A percentile compares a stretch with the other conserved stretches of the same genome.
These are phyloP conservation scores for Arenaria interpres DNA, from an alignment of 2,113 vertebrate species.

Conservation along the genomic window DNA sequence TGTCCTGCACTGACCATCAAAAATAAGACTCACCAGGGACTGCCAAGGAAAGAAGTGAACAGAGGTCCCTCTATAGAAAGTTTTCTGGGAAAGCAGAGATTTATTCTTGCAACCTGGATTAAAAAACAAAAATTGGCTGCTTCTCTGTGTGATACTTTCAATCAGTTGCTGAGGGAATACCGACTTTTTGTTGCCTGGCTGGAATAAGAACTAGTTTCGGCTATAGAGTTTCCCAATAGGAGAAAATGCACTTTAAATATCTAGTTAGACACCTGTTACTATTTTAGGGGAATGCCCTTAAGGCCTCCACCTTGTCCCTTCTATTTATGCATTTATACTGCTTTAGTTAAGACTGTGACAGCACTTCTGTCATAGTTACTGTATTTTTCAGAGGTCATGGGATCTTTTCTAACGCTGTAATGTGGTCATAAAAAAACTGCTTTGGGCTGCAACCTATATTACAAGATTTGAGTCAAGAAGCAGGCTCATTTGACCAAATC, in stretches of 20 bases:
- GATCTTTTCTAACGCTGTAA: conserved; percentile 47
- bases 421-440: conserved; percentile 41
- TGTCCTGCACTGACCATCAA: accelerated
- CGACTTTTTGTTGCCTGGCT: not conserved
- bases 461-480: conserved; percentile 50
- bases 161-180: not conserved
- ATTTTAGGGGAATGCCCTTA: conserved; percentile 14
- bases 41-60: not conserved
- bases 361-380: not conserved
- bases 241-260: not conserved
- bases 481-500: conserved; percentile 59
- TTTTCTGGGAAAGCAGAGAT: not conserved
- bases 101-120: not conserved
- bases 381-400: conserved; percentile 10
- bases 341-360: conserved; percentile 52
- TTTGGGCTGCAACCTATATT: conserved; percentile 65
- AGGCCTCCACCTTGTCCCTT: not conserved
- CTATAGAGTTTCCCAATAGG: not conserved
- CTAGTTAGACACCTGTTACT: not conserved
- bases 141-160: not conserved
- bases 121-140: not conserved
- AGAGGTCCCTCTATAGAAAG: not conserved
- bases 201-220: not conserved
- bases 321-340: conserved; percentile 60
- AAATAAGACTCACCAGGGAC: not conserved